These are phyloP conservation scores for Lepidurus couesii DNA, from an alignment of 1,140 invertebrate genomes.

Conservation along the genomic window DNA sequence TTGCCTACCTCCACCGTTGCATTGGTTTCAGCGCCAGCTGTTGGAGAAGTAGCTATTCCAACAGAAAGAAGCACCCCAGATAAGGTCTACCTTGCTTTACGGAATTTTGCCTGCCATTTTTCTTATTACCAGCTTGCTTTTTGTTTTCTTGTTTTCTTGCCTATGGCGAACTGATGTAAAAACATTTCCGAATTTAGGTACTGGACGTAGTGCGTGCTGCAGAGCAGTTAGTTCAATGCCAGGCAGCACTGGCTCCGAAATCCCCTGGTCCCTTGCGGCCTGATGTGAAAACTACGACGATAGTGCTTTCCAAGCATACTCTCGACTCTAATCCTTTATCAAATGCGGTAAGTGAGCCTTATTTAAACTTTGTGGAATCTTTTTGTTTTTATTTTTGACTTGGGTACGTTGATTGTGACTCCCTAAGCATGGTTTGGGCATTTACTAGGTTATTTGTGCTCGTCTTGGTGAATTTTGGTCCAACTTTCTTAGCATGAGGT, in stretches of 20 bases:
- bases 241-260: conserved; percentile 58
- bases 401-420: background rate
- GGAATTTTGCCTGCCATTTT: background rate
- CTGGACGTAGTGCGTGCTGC: conserved; percentile 81
- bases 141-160: background rate
- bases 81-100: background rate
- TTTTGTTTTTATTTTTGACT: background rate
- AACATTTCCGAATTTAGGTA: conserved; percentile 52
- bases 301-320: conserved; percentile 88
- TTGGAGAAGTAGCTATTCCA: background rate
- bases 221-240: conserved; percentile 61
- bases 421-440: background rate
- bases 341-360: conserved; percentile 51
- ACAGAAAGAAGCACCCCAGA: conserved; percentile 8
- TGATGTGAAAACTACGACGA: conserved; percentile 77
- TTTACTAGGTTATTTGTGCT: background rate
- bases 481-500: background rate
- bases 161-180: background rate
- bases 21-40: background rate
- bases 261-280: conserved; percentile 53
- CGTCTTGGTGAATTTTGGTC: background rate
- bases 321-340: conserved; percentile 53
- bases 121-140: background rate
- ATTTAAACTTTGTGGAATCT: conserved; percentile 1
- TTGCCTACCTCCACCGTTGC: background rate